Conservation (phyloP, 53 echinoderm and acorn worm genomes). For the Holothuria leucospilota region DNA sequence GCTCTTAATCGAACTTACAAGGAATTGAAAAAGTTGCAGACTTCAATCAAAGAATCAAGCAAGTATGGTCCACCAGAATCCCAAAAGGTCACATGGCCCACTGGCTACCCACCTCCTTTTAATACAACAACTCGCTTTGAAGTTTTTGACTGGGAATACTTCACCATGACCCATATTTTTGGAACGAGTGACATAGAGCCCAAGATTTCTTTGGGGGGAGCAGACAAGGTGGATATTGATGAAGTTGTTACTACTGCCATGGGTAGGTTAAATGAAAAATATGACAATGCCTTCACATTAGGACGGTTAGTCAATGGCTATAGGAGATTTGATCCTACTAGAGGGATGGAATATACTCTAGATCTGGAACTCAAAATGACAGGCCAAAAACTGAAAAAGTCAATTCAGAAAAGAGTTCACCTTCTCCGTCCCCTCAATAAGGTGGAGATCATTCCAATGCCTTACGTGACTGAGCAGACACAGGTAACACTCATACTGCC, state of each 20-base stretch:
- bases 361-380: constrained; percentile 91
- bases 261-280: constrained; percentile 84
- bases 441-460: constrained; percentile 96
- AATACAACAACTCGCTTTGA: constrained; percentile 88
- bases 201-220: constrained; percentile 82
- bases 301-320: constrained; percentile 93
- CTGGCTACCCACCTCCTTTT: constrained; percentile 76
- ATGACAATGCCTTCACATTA: constrained; percentile 86
- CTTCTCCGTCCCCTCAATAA: constrained; percentile 87
- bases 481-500: constrained; percentile 87
- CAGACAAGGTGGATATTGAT: constrained; percentile 93
- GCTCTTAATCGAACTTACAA: constrained; percentile 78
- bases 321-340: constrained; percentile 87
- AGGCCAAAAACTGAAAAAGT: constrained; percentile 75
- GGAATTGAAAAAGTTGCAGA: constrained; percentile 65
- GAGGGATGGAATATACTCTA: constrained; percentile 96
- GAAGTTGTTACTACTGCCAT: constrained; percentile 92
- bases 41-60: constrained; percentile 70
- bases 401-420: constrained; percentile 88
- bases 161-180: constrained; percentile 95
- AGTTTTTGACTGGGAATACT: constrained; percentile 94
- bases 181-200: constrained; percentile 75
- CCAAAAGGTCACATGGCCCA: constrained; percentile 83
- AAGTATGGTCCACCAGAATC: constrained; percentile 82
- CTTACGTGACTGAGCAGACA: constrained; percentile 95